phyloP scores from a whole-genome alignment of 2,888 invertebrate genomes.

The Allophyes oxyacanthae region DNA sequence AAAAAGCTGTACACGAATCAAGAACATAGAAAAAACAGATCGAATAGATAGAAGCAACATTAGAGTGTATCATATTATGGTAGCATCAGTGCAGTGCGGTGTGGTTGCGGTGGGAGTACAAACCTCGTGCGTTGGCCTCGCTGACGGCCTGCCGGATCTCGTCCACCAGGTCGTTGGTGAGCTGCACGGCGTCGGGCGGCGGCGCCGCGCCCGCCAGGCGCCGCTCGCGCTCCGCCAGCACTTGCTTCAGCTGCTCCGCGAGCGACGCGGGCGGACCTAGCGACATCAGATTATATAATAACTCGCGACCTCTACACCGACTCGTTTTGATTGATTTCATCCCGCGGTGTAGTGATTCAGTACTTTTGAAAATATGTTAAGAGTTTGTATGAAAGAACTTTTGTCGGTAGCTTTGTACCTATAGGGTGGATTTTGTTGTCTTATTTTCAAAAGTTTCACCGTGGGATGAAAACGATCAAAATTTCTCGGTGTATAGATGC shows the following conservation, averaged over 20 bases:
- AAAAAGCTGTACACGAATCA: conserved; percentile 34
- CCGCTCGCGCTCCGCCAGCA: conserved; percentile 95
- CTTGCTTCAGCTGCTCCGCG: conserved; percentile 96
- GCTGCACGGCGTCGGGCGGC: conserved; percentile 91
- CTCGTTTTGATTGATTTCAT: too few species aligned
- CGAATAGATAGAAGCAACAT: conserved; percentile 36
- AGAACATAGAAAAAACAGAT: conserved; percentile 41
- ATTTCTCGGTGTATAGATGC: conserved; percentile 3
- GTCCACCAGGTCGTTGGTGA: conserved; percentile 95
- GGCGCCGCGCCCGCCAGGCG: conserved; percentile 85
- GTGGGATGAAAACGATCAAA: too few species aligned
- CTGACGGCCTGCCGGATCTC: conserved; percentile 96
- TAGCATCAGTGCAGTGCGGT: conserved; percentile 20
- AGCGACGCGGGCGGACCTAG: conserved; percentile 93
- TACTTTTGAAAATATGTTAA: too few species aligned
- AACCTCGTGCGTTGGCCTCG: conserved; percentile 96
- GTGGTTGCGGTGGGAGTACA: conserved; percentile 41
- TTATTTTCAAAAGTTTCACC: too few species aligned
- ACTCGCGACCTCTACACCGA: conserved; percentile 11
- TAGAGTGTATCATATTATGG: not conserved
- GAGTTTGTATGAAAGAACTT: too few species aligned
- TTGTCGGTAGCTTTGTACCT: too few species aligned
- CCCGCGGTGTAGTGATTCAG: too few species aligned
- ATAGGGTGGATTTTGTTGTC: too few species aligned
- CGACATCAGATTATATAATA: conserved; percentile 46